A percentile compares a stretch with the other conserved stretches of the same genome.
These are phyloP conservation scores for Copsychus sechellarum DNA, from an alignment of 2,113 vertebrate genomes.

Conservation along the genomic window DNA sequence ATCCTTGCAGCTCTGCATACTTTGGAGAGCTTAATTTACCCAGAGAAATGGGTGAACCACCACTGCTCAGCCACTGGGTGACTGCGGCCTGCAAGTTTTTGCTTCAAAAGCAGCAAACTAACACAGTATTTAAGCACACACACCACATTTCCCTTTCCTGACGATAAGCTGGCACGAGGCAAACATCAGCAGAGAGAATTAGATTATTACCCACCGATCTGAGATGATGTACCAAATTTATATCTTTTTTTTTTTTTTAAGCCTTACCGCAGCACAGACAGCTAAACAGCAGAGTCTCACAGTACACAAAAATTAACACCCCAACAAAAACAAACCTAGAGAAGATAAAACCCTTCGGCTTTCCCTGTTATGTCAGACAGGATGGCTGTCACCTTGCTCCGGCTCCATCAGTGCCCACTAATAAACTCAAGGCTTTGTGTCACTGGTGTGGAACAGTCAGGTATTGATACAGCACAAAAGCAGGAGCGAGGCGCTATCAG, in stretches of 20 bases:
- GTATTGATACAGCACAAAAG: neutral
- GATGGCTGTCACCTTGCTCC: neutral
- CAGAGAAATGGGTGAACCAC: neutral
- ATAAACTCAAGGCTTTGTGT: neutral
- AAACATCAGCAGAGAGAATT: neutral
- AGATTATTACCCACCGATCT: fast-evolving
- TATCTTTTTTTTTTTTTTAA: neutral
- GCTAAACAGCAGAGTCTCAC: neutral
- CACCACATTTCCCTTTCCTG: neutral
- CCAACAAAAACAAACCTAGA: neutral
- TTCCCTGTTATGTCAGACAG: neutral
- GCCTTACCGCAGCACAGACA: neutral
- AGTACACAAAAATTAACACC: neutral
- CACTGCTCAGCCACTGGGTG: neutral
- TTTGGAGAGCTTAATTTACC: neutral
- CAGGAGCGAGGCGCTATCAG: neutral
- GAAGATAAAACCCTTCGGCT: neutral
- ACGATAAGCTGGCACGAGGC: neutral
- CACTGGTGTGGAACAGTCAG: neutral
- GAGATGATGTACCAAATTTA: neutral
- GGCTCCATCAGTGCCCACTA: neutral
- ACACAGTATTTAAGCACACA: neutral
- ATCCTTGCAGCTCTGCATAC: neutral
- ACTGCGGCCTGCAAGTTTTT: neutral
- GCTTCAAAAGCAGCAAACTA: neutral